A percentile compares a stretch with the other conserved stretches of the same genome.
These are phyloP conservation scores for Drosophila setosimentum DNA, from an alignment of 2,888 invertebrate species.

Conservation along the genomic window DNA sequence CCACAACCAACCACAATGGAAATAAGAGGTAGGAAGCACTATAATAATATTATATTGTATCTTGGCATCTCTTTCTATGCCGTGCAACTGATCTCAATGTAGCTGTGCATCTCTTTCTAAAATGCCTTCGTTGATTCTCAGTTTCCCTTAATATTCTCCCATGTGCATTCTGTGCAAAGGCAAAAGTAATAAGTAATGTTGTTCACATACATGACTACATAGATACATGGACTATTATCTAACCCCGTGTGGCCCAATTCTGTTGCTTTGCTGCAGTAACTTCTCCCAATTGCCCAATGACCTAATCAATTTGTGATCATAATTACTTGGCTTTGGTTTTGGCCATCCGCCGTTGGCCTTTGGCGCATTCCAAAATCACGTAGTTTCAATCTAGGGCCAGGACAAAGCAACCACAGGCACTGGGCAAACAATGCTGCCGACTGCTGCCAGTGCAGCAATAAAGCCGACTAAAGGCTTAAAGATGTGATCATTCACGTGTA, in stretches of 20 bases:
- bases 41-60: not conserved
- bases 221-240: not conserved
- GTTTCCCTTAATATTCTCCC: not conserved
- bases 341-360: slow-evolving; percentile 45
- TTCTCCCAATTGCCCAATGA: slow-evolving; percentile 13
- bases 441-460: slow-evolving; percentile 37
- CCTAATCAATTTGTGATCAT: slow-evolving; percentile 76
- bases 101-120: slow-evolving; percentile 8
- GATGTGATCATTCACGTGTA: slow-evolving; percentile 83
- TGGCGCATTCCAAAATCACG: slow-evolving; percentile 46
- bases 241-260: slow-evolving; percentile 9
- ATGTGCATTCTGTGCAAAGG: not conserved
- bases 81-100: slow-evolving; percentile 39
- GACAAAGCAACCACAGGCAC: slow-evolving; percentile 23
- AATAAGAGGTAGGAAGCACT: not conserved
- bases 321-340: slow-evolving; percentile 64
- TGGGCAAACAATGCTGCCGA: slow-evolving; percentile 23
- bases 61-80: slow-evolving; percentile 28
- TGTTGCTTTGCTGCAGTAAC: slow-evolving; percentile 4
- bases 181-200: not conserved
- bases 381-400: slow-evolving; percentile 57
- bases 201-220: not conserved
- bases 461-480: slow-evolving; percentile 65
- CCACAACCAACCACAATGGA: not conserved
- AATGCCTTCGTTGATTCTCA: not conserved